Evolutionary conservation across 1,140 invertebrate genomes (phyloP), one percentile per base, ranked within the genome.

Genomic region (Tetramorium alpestre): DNA sequence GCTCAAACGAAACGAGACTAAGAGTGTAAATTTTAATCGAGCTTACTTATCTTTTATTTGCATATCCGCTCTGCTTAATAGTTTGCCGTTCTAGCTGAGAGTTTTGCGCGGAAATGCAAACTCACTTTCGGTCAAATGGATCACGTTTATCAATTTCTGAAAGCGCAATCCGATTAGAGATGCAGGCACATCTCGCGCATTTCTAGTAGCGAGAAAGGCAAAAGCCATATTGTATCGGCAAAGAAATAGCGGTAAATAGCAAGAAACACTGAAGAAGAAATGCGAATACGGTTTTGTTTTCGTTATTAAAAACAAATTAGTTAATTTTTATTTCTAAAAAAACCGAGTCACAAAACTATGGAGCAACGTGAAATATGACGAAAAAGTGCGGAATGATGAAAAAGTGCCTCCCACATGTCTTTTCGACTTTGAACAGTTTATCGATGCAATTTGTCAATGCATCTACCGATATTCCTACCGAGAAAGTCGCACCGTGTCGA

Each of bases 371-470:
- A 49, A 10, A 62, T 62, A 62, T 13, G 54, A 62, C 28, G 8
- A 44, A 62, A 62, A 77, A 8, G 10, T 7, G 18, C 38, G 28
- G 2, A n/a, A 18, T n/a, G 47, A 33, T 16, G 47, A 16, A 8
- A 44, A 47, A 54, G 38, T 25, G 38, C 13, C n/a, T 70, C 3
- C 18, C 33, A 13, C 10, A 64, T 0, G 6, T 2, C 5, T 49
- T 69, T 44, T 56, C 44, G n/a, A 58, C 16, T 81, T 70, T 13
- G 41, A 67, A 56, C 64, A 38, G 62, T 67, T 54, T 81, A 81
- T 81, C 78, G 64, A 44, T 81, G 38, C 38, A 81, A 81, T 70
- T 81, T 81, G 65, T 81, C 78, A 56, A 81, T 70, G 16, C 51
- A 11, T 81, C 44, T 65, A 44, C 3, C 10, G 78, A 81, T 81